Evolutionary conservation across 2,888 invertebrate genomes (phyloP).

Genomic region (Trichogramma evanescens): DNA sequence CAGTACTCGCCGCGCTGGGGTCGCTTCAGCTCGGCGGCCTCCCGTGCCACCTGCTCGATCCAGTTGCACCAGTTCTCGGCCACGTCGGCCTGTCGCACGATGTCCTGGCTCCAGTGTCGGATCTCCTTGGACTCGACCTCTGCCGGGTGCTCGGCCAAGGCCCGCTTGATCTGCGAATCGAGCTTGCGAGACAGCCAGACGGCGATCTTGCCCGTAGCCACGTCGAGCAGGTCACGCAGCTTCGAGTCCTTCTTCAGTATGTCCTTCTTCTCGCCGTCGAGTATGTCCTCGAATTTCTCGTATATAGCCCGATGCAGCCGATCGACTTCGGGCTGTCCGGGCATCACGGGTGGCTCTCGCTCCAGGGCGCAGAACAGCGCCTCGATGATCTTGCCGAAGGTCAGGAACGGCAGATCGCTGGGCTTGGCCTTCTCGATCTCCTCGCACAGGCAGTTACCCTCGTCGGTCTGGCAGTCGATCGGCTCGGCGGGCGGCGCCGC

Average conservation of each 20-base stretch:
- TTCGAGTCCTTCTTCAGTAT: slow-evolving; percentile 25
- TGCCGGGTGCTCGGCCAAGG: slow-evolving; percentile 28
- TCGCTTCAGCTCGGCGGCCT: slow-evolving; percentile 26
- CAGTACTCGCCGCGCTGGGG: slow-evolving; percentile 29
- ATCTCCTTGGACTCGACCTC: slow-evolving; percentile 32
- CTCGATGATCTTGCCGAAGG: slow-evolving; percentile 32
- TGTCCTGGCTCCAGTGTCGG: slow-evolving; percentile 33
- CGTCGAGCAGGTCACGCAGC: slow-evolving; percentile 25
- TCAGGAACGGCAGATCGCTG: slow-evolving; percentile 33
- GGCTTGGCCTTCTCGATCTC: too few species aligned
- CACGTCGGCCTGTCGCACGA: slow-evolving; percentile 24
- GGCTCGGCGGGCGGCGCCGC: too few species aligned
- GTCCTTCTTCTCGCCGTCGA: slow-evolving; percentile 26
- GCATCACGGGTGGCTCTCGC: slow-evolving; percentile 24
- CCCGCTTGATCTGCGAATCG: slow-evolving; percentile 26
- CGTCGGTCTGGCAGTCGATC: too few species aligned
- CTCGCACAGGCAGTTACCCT: too few species aligned
- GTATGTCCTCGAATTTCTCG: slow-evolving; percentile 29
- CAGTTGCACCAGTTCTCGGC: slow-evolving; percentile 33
- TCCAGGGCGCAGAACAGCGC: slow-evolving; percentile 32
- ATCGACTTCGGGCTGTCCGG: slow-evolving; percentile 25
- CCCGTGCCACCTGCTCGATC: slow-evolving; percentile 28
- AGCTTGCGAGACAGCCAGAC: slow-evolving; percentile 31
- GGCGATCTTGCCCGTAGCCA: slow-evolving; percentile 35
- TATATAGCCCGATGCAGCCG: slow-evolving; percentile 36